Conservation (phyloP, 2,797 vertebrate species). For the Danio kyathit region DNA sequence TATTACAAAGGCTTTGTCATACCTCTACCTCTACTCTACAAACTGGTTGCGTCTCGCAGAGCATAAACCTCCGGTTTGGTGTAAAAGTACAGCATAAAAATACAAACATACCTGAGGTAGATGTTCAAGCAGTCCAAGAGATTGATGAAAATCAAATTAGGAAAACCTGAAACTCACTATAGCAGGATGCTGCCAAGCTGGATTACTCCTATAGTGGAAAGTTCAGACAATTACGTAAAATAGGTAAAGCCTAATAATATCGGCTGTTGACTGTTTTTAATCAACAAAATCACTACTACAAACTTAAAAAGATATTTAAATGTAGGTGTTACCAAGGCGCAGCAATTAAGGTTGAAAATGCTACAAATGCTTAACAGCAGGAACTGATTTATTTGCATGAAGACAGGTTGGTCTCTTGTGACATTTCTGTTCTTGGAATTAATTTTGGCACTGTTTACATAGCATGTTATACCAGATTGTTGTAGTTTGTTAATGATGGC, state of each 20-base stretch:
- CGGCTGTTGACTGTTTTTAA: background rate
- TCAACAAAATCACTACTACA: background rate
- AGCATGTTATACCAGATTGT: background rate
- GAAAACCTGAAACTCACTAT: background rate
- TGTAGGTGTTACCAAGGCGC: background rate
- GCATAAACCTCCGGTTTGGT: background rate
- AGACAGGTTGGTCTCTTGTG: background rate
- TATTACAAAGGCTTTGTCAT: no score
- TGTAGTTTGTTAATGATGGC: background rate
- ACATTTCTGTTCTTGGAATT: background rate
- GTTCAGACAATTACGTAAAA: background rate
- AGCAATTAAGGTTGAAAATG: background rate
- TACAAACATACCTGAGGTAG: slow-evolving; percentile 2
- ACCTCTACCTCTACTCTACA: no score
- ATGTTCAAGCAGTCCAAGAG: background rate
- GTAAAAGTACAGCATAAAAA: background rate
- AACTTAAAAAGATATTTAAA: background rate
- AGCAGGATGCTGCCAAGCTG: slow-evolving; percentile 16
- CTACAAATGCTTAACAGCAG: background rate
- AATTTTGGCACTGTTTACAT: background rate
- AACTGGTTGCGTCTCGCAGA: no score
- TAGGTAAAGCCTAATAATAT: background rate
- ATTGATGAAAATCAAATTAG: background rate
- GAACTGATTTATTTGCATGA: background rate
- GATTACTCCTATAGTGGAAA: background rate